phyloP scores from a whole-genome alignment of 2,113 vertebrate species.

The Heptranchias perlo region DNA sequence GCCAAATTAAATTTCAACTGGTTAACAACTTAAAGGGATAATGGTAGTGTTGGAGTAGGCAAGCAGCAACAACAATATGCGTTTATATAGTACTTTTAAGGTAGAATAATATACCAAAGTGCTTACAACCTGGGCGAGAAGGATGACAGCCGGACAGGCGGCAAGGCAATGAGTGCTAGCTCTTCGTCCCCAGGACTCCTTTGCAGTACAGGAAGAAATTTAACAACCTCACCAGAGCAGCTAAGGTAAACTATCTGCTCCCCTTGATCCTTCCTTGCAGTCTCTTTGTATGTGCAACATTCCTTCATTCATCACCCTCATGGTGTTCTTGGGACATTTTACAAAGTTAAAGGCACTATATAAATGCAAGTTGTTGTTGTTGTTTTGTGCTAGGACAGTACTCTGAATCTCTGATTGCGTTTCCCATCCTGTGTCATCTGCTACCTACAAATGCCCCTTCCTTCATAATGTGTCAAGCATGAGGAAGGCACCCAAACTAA shows the following conservation, averaged over 20 bases:
- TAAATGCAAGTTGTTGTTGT: no score
- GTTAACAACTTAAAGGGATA: background rate
- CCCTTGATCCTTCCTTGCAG: background rate
- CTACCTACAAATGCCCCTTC: no score
- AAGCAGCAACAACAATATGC: background rate
- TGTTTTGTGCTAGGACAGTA: no score
- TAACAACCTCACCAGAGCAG: background rate
- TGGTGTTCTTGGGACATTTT: no score
- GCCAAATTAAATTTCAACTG: background rate
- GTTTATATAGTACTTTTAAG: background rate
- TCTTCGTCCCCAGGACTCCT: background rate
- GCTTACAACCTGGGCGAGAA: background rate
- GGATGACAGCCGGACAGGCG: background rate
- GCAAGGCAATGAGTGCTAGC: background rate
- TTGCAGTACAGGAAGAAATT: background rate
- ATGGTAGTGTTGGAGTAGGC: background rate
- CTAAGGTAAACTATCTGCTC: background rate
- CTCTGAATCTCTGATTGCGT: no score
- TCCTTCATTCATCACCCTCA: background rate
- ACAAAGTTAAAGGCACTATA: no score
- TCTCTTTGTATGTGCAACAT: no score
- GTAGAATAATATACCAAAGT: background rate
- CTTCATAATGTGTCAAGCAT: no score
- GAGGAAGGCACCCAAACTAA: no score
- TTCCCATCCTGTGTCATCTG: no score